Evolutionary conservation across 2,888 invertebrate genomes (phyloP).

Genomic region (Polyommatus icarus): DNA sequence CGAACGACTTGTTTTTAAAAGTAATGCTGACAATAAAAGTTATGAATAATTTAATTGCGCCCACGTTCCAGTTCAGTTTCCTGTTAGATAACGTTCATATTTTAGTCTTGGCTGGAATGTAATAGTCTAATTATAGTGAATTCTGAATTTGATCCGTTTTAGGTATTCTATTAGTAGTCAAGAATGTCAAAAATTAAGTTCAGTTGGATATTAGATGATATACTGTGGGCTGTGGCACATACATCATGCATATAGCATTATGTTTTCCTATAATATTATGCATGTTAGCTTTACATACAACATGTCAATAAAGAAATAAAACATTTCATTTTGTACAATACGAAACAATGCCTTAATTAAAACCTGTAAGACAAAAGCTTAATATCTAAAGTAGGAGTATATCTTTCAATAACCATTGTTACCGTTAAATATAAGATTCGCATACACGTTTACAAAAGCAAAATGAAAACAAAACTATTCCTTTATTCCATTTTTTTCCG

Average conservation of each 20-base stretch:
- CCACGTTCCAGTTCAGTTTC: slow-evolving; percentile 32
- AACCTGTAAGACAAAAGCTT: slow-evolving; percentile 29
- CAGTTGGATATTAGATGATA: too few species aligned
- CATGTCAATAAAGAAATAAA: not conserved
- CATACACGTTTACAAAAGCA: slow-evolving; percentile 43
- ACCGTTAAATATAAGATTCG: slow-evolving; percentile 43
- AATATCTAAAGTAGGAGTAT: slow-evolving; percentile 27
- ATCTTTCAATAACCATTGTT: slow-evolving; percentile 38
- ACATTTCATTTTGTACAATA: slow-evolving; percentile 12
- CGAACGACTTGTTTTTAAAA: slow-evolving; percentile 35
- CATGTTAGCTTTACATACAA: not conserved
- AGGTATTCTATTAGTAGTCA: not conserved
- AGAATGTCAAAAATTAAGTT: not conserved
- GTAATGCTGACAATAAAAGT: slow-evolving; percentile 42
- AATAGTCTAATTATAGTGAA: not conserved
- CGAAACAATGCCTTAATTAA: slow-evolving; percentile 20
- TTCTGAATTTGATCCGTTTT: not conserved
- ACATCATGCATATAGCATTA: too few species aligned
- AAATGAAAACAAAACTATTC: slow-evolving; percentile 49
- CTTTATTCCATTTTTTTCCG: slow-evolving; percentile 51
- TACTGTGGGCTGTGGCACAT: too few species aligned
- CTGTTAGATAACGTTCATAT: slow-evolving; percentile 27
- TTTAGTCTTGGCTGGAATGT: not conserved
- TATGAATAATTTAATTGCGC: slow-evolving; percentile 36
- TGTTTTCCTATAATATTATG: not conserved